These are phyloP conservation scores for Ylistrum balloti DNA, from an alignment of 1,140 invertebrate species.

Conservation along the genomic window DNA sequence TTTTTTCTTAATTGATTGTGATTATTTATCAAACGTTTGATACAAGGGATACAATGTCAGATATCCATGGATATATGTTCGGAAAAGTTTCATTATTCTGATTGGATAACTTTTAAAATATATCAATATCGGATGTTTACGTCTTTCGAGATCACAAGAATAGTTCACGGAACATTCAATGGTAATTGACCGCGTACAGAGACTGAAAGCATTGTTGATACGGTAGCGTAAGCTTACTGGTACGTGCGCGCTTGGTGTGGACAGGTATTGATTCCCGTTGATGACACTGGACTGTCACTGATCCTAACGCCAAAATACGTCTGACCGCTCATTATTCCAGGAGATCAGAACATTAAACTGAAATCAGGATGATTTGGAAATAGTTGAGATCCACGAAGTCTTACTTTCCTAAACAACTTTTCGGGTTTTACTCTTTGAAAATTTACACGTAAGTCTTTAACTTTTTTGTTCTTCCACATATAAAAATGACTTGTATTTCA, in stretches of 20 bases:
- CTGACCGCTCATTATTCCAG: neutral
- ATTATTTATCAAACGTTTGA: neutral
- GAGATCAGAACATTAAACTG: constrained; percentile 33
- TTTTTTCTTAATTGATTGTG: neutral
- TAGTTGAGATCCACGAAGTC: neutral
- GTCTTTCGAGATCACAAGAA: no score
- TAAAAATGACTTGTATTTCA: neutral
- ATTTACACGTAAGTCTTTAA: constrained; percentile 1
- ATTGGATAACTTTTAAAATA: neutral
- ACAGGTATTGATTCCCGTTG: neutral
- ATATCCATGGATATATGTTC: neutral
- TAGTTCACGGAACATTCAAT: no score
- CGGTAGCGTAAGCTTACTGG: neutral
- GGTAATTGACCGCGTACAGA: neutral
- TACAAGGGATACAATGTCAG: no score
- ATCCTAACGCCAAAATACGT: neutral
- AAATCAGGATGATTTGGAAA: constrained; percentile 3
- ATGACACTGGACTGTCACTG: neutral
- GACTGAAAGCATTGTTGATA: neutral
- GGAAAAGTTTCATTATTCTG: neutral
- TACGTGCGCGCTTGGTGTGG: neutral
- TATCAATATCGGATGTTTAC: no score
- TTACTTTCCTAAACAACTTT: neutral
- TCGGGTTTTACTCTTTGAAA: neutral
- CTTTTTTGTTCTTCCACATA: neutral